phyloP scores from a whole-genome alignment of 2,113 vertebrate genomes.

The Henicopernis longicauda region DNA sequence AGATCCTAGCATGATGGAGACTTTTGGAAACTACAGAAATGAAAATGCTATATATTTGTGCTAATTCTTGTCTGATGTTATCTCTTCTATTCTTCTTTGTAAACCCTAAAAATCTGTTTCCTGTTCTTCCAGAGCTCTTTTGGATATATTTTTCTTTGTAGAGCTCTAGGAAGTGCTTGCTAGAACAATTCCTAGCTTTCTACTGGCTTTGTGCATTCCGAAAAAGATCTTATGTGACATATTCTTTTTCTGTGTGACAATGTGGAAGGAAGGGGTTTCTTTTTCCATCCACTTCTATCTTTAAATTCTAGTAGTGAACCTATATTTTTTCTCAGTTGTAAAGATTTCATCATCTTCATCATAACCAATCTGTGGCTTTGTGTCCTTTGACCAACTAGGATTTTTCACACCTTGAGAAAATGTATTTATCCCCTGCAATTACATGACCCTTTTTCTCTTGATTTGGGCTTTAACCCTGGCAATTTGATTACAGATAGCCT shows the following conservation, averaged over 20 bases:
- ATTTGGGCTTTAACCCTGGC: neutral
- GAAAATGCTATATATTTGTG: neutral
- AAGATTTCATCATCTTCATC: neutral
- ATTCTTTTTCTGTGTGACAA: neutral
- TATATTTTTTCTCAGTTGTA: neutral
- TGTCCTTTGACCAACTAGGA: neutral
- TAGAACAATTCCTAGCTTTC: neutral
- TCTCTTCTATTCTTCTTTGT: neutral
- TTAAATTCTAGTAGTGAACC: neutral
- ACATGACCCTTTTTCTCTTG: neutral
- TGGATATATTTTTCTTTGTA: neutral
- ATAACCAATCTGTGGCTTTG: neutral
- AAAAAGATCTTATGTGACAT: neutral
- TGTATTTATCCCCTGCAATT: neutral
- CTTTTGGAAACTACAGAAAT: neutral
- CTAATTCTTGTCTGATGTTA: neutral
- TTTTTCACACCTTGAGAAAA: neutral
- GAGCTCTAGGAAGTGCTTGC: neutral
- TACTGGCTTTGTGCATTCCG: neutral
- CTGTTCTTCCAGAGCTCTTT: neutral
- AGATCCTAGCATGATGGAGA: neutral
- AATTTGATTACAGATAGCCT: neutral
- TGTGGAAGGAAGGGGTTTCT: neutral
- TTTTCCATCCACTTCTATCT: neutral
- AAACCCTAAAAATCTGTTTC: neutral